phyloP scores from a whole-genome alignment of 2,888 invertebrate genomes.

The Amphipoea lucens region DNA sequence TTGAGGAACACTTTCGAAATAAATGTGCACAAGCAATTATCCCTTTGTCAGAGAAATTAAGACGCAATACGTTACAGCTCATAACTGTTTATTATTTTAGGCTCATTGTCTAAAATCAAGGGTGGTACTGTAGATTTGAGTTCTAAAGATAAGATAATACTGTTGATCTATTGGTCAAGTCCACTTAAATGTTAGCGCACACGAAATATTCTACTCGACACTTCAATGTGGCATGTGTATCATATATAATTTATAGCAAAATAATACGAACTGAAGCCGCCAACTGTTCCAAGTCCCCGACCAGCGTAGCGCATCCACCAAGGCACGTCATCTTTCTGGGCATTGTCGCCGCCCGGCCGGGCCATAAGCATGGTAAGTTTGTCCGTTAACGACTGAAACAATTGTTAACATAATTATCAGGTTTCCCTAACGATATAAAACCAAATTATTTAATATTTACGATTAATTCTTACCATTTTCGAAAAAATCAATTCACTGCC shows the following conservation, averaged over 20 bases:
- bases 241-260: conserved; percentile 56
- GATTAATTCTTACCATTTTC: conserved; percentile 85
- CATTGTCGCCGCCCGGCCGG: conserved; percentile 94
- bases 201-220: not conserved
- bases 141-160: conserved; percentile 61
- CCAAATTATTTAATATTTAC: conserved; percentile 70
- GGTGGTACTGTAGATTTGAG: conserved; percentile 56
- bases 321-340: conserved; percentile 95
- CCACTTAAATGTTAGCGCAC: not conserved
- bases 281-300: conserved; percentile 95
- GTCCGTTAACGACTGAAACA: conserved; percentile 93
- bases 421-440: conserved; percentile 35
- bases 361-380: conserved; percentile 95
- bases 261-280: conserved; percentile 94
- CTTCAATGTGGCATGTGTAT: conserved; percentile 25
- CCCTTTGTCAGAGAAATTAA: conserved; percentile 37
- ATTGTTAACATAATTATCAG: conserved; percentile 69
- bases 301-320: conserved; percentile 97
- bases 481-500: conserved; percentile 88
- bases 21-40: conserved; percentile 20
- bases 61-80: conserved; percentile 42
- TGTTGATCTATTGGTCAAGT: conserved; percentile 36
- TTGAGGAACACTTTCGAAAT: conserved; percentile 24
- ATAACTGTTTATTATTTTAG: conserved; percentile 49
- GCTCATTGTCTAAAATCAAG: conserved; percentile 46